Base-by-base conservation (phyloP, 2,797 vertebrate genomes). In the Anguilla megastoma region DNA sequence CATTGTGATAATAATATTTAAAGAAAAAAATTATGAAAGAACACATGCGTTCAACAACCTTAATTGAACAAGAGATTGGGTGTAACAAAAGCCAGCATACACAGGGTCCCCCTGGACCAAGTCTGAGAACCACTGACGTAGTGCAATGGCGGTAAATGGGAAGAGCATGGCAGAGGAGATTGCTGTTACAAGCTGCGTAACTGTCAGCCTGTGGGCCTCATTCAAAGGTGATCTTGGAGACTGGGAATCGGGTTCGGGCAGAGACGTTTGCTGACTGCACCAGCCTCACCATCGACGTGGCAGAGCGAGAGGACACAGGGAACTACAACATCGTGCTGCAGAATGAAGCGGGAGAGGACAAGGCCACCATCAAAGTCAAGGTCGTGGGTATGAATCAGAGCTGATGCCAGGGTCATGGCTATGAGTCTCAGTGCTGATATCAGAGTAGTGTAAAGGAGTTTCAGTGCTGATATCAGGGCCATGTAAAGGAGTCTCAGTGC, bases 301-400 rank as follows among this genome's bases (percentile, higher is more conserved):
- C 98, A 24, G 99, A 99, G 93, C 96, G 97, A 84, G 99, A 99
- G 0, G 98, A 99, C 91, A 95, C 96, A 0, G 99, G 98, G 6
- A 94, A 97, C 92, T 99, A 99, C 92, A 97, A 98, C 91, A 98
- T 99, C 84, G 96, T 96, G 5, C 94, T 99, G 86, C 98, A 99
- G 94, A 99, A 99, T 41, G 98, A 99, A 91, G 99, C 99, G 50
- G 99, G 99, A 76, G 98, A 99, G 91, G 98, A 97, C 80, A 95
- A 97, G 0, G 99, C 97, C 86, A 93, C 95, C 24, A 93, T 99
- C 93, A 99, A 97, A 92, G 95, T 99, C 93, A 99, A 99, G 95
- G 98, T 99, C 87, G 98, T 99, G 58, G 98, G 98, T 99, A 95
- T 97, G 98, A 88, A 24, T 41, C 30, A 45, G 21, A 6, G 24